Base-by-base conservation (phyloP, 2,113 vertebrate species). In the Bombycilla garrulus region DNA sequence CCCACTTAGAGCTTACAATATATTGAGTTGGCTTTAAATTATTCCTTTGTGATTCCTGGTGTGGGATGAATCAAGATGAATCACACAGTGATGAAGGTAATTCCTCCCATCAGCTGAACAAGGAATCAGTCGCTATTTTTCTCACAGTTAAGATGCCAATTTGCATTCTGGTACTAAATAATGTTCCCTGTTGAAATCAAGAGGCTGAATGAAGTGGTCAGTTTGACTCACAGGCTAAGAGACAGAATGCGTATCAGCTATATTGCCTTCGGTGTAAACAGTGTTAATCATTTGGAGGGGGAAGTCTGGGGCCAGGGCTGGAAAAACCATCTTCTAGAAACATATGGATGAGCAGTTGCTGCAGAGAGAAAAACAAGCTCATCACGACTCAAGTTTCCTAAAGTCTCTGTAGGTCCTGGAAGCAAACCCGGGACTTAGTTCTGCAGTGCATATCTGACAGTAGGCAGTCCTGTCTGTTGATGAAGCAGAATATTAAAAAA, bases 61-160 rank as follows among this genome's bases (percentile, higher is more conserved):
- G 31, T 90, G 48, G 65, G 95, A 48, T 51, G 83, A 87, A 96
- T 50, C 60, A 47, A 71, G 93, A 92, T 95, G 70, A 97, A 93
- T 95, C 90, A 92, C 48, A 35, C 36, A 29, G 54, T 33, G 29
- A 53, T 60, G 44, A 69, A 91, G 65, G 77, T 87, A 94, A 96
- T 94, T 95, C 86, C 80, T 96, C 89, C 33, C 83, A 70, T 92
- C 90, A 81, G 93, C 93, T 92, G 93, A 93, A 58, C 81, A 92
- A 90, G 69, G 71, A 91, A 85, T 88, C 77, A 94, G 94, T 50
- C 26, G 9, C 81, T 96, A 66, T 95, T 95, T 91, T 86, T 67
- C 80, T 76, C 84, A 74, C 36, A 38, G 18, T 73, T 74, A 77
- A 93, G 88, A 73, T 94, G 79, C 40, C 57, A 36, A 56, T 94